Percentiles rank a stretch among this genome's conserved stretches.
Conservation (phyloP, 2,888 invertebrate genomes). For the Pammene fasciana region DNA sequence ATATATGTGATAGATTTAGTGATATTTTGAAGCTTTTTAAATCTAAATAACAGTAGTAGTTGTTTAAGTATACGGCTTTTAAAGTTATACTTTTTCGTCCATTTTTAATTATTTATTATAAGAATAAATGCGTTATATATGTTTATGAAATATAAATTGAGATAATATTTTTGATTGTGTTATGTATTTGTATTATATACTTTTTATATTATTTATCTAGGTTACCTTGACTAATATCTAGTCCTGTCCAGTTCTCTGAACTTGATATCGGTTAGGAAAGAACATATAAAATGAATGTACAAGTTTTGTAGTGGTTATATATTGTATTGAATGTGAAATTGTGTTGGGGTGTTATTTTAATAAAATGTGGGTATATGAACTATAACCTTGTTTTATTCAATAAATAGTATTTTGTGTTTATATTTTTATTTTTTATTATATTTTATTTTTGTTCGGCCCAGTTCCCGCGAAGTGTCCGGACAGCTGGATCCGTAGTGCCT, state of each 20-base stretch:
- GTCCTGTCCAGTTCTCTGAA: conserved; percentile 34
- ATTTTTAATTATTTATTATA: not conserved
- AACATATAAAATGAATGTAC: conserved; percentile 27
- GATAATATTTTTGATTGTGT: conserved; percentile 13
- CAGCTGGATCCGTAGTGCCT: too few species aligned
- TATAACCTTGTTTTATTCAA: conserved; percentile 56
- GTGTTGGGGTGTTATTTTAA: conserved; percentile 61
- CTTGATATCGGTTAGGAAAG: conserved; percentile 22
- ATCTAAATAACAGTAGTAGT: conserved; percentile 14
- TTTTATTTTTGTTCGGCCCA: too few species aligned
- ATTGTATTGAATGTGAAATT: conserved; percentile 19
- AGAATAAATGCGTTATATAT: conserved; percentile 4
- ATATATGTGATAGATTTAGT: conserved; percentile 38
- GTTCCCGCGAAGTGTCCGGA: too few species aligned
- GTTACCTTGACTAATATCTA: conserved; percentile 29
- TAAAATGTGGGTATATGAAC: conserved; percentile 83
- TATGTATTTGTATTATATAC: not conserved
- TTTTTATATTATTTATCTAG: conserved; percentile 4
- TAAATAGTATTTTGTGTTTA: not conserved
- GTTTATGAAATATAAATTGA: conserved; percentile 6
- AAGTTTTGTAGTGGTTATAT: conserved; percentile 34
- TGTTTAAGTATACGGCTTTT: conserved; percentile 4
- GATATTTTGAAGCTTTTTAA: conserved; percentile 39
- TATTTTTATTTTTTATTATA: too few species aligned
- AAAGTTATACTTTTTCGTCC: conserved; percentile 1